phyloP scores from a whole-genome alignment of 2,797 vertebrate species.

The Bryconaethiops microstoma region DNA sequence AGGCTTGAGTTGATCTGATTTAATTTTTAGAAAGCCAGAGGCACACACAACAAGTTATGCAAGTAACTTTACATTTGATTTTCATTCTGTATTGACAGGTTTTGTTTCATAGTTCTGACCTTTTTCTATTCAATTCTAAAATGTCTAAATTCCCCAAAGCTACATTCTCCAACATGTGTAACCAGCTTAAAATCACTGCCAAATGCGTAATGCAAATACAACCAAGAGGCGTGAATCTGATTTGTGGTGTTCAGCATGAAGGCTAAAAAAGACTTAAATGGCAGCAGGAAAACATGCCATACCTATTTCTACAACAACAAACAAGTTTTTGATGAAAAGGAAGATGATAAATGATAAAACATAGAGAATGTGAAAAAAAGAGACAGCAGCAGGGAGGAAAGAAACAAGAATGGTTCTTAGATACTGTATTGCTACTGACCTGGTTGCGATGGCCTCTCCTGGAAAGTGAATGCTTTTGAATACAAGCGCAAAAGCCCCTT shows the following conservation, averaged over 20 bases:
- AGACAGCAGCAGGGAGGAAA: not conserved
- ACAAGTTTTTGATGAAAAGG: not conserved
- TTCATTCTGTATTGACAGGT: too few relatives aligned
- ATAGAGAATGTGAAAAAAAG: not conserved
- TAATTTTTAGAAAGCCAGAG: not conserved
- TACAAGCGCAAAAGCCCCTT: conserved; percentile 93
- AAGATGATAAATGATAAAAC: conserved; percentile 10
- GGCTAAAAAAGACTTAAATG: not conserved
- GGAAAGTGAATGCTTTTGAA: conserved; percentile 95
- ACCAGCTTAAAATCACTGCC: too few relatives aligned
- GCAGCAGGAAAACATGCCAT: not conserved
- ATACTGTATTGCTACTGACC: conserved; percentile 71
- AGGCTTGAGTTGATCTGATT: not conserved
- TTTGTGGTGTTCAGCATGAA: too few relatives aligned
- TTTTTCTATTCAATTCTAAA: too few relatives aligned
- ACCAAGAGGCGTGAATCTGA: too few relatives aligned
- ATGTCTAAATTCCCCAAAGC: too few relatives aligned
- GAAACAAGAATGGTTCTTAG: conserved; percentile 1
- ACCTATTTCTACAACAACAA: not conserved
- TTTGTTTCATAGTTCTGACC: too few relatives aligned
- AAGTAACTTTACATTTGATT: not conserved
- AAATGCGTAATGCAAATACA: too few relatives aligned
- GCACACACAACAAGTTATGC: not conserved
- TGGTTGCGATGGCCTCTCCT: conserved; percentile 90
- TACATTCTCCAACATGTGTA: too few relatives aligned